phyloP scores from a whole-genome alignment of 2,113 vertebrate species.

The Chloroceryle aenea region DNA sequence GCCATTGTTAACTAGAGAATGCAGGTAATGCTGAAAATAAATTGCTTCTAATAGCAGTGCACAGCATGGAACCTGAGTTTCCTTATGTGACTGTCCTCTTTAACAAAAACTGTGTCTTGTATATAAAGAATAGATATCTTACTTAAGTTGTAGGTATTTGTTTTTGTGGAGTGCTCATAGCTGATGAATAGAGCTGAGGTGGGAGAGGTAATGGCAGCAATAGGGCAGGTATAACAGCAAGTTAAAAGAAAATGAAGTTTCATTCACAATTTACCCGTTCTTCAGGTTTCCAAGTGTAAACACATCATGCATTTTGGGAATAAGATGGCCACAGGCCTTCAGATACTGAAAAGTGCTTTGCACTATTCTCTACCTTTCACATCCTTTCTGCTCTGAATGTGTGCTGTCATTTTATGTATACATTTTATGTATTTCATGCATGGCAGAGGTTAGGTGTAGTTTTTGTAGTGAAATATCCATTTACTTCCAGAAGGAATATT shows the following conservation, averaged over 20 bases:
- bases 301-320: background rate
- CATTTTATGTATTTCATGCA: background rate
- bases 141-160: background rate
- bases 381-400: background rate
- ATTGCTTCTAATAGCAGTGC: background rate
- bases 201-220: background rate
- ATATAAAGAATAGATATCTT: background rate
- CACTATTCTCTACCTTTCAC: background rate
- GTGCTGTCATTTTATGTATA: background rate
- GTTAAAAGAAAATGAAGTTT: background rate
- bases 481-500: background rate
- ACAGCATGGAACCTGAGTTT: background rate
- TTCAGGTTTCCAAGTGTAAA: background rate
- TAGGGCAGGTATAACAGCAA: background rate
- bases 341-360: background rate
- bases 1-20: conserved; percentile 43
- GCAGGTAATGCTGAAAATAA: conserved; percentile 37
- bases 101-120: background rate
- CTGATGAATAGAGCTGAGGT: background rate
- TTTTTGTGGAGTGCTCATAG: background rate
- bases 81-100: background rate
- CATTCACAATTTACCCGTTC: background rate
- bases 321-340: background rate
- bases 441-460: background rate
- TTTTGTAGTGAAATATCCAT: background rate